Percentiles rank a stretch among this genome's conserved stretches.
Conservation (phyloP, 2,797 vertebrate genomes). For the Alauda arvensis region DNA sequence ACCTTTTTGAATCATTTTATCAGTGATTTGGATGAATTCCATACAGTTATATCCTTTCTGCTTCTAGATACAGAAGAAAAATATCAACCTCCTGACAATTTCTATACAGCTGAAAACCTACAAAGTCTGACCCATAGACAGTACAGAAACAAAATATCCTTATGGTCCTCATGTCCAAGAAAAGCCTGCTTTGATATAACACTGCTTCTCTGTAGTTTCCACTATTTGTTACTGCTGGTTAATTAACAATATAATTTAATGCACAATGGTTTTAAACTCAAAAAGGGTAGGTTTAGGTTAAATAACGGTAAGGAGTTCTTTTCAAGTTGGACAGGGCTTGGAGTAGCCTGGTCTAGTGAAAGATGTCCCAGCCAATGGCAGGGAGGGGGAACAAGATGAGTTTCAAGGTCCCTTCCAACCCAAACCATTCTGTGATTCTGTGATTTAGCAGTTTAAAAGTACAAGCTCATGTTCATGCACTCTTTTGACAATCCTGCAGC, state of each 20-base stretch:
- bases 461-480: fast-evolving
- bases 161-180: not conserved
- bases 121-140: not conserved
- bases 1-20: not conserved
- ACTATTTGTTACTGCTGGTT: not conserved
- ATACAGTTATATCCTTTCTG: not conserved
- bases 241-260: not conserved
- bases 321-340: not conserved
- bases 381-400: fast-evolving
- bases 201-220: not conserved
- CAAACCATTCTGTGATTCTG: not conserved
- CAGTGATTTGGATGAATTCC: not conserved
- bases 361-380: no score
- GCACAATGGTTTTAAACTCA: not conserved
- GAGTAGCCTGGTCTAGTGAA: not conserved
- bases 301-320: no score
- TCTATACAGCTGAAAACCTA: not conserved
- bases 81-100: not conserved
- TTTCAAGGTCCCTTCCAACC: not conserved
- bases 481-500: not conserved
- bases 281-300: not conserved
- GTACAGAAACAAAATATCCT: not conserved
- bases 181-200: not conserved
- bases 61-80: not conserved
- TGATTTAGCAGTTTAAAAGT: not conserved